Base-by-base conservation (phyloP, 2,888 invertebrate species). In the Lottia gigantea region DNA sequence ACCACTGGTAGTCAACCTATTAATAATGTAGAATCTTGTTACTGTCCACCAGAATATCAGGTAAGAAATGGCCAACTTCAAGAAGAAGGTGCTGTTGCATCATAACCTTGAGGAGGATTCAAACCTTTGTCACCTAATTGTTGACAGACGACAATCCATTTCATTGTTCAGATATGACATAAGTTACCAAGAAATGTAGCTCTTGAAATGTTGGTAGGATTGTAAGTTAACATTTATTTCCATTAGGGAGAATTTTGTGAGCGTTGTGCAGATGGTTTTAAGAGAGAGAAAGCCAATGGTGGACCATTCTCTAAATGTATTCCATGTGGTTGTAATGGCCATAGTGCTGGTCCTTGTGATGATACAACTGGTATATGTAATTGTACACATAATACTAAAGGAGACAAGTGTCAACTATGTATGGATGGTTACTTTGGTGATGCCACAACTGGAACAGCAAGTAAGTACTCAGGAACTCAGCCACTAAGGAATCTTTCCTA, bases 291-390 rank as follows among this genome's bases (percentile, higher is more conserved):
- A 0, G 93, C 95, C 0, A 92, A 93, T 75, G 95, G 96, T 0
- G 97, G 97, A 1, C 94, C 96, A 0, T 96, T 96, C 86, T 94
- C 94, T 76, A 92, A 93, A 2, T 98, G 98, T 86, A 94, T 97
- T 46, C 95, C 95, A 16, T 99, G 98, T 90, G 97, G 97, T 88
- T 99, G 98, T 89, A 98, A 99, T 86, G 98, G 98, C 0, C 99
- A 99, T 88, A 97, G 98, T 1, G 94, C 94, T 31, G 93, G 94
- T 98, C 98, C 86, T 85, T 99, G 98, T 86, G 93, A 93, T n/a
- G 89, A 91, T 63, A 92, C 92, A 73, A 86, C 94, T 94, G 3
- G 92, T 94, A 89, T 94, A 82, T 94, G 93, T 86, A 92, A 93
- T 83, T 99, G 99, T 88, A 95, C 97, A 83, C 98, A 99, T 90